phyloP scores from a whole-genome alignment of 2,113 vertebrate genomes.

The Chaetorhynchus papuensis region DNA sequence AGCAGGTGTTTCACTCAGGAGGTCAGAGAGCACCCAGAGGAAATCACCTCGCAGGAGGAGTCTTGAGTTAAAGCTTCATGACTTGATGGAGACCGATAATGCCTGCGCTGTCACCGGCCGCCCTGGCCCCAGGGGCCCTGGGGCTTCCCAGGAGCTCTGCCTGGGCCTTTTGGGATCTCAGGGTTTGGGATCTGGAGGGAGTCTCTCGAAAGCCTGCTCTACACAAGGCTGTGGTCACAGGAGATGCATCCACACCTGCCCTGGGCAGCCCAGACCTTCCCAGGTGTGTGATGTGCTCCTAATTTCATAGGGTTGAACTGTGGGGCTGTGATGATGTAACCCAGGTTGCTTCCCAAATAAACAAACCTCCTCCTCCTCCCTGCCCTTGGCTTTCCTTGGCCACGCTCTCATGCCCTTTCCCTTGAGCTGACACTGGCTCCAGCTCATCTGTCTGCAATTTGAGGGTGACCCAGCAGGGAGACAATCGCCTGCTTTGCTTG shows the following conservation, averaged over 20 bases:
- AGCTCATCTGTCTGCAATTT: background rate
- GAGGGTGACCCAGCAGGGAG: background rate
- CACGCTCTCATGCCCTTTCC: background rate
- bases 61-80: background rate
- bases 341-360: background rate
- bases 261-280: background rate
- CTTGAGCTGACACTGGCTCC: background rate
- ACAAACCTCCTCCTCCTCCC: background rate
- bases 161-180: background rate
- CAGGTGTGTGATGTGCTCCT: background rate
- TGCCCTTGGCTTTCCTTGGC: background rate
- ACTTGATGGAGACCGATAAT: background rate
- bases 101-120: accelerated
- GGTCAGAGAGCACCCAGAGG: background rate
- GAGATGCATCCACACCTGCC: background rate
- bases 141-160: background rate
- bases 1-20: background rate
- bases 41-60: background rate
- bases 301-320: background rate
- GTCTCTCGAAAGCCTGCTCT: background rate
- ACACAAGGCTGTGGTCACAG: background rate
- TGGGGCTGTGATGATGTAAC: background rate
- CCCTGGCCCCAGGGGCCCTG: background rate
- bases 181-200: background rate
- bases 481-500: background rate